These are phyloP conservation scores for Emydura subglobosa DNA, from an alignment of 2,113 vertebrate genomes.

Conservation along the genomic window DNA sequence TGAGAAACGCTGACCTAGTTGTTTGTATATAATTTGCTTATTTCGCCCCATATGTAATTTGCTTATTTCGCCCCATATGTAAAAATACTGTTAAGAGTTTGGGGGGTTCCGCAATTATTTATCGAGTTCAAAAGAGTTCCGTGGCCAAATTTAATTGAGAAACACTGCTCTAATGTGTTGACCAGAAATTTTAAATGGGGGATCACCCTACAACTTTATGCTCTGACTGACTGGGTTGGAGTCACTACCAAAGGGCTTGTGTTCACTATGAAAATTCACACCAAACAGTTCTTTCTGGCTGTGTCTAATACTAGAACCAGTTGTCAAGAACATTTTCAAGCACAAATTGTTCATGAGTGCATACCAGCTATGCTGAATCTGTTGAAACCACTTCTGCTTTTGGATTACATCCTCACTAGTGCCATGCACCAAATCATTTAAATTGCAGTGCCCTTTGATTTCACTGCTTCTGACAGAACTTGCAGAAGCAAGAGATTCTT, in stretches of 20 bases:
- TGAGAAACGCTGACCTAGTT: too few species aligned
- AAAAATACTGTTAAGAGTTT: too few species aligned
- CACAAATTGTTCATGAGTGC: slow-evolving; percentile 57
- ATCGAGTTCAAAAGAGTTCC: too few species aligned
- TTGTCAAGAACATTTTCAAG: slow-evolving; percentile 51
- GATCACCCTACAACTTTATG: neutral
- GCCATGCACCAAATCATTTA: slow-evolving; percentile 19
- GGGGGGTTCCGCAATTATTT: too few species aligned
- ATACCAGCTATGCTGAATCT: slow-evolving; percentile 38
- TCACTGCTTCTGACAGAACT: slow-evolving; percentile 32
- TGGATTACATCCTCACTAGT: neutral
- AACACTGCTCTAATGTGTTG: neutral
- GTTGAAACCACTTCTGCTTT: slow-evolving; percentile 28
- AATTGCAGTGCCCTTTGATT: slow-evolving; percentile 22
- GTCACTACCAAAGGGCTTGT: slow-evolving; percentile 43
- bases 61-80: too few species aligned
- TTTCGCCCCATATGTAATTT: too few species aligned
- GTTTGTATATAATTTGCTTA: too few species aligned
- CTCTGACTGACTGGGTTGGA: neutral
- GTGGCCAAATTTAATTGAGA: too few species aligned
- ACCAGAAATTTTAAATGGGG: slow-evolving; percentile 16
- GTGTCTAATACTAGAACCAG: slow-evolving; percentile 32
- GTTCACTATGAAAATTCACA: slow-evolving; percentile 34
- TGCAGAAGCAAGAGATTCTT: slow-evolving; percentile 3
- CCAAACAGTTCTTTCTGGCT: slow-evolving; percentile 21